Evolutionary conservation across 2,888 invertebrate genomes (phyloP).

Genomic region (Hydrotaea cyrtoneurina): DNA sequence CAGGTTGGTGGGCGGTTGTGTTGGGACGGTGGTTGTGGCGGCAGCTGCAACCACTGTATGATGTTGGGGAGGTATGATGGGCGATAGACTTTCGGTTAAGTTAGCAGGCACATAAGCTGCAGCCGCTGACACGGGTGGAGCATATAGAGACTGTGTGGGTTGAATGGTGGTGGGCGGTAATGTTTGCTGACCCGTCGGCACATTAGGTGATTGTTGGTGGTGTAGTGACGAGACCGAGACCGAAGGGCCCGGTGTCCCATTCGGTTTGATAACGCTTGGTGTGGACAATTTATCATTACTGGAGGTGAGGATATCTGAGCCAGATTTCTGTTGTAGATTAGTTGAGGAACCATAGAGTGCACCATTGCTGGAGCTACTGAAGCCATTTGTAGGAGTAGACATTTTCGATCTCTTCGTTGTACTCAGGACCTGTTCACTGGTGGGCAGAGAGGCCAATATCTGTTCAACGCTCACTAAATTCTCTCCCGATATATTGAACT

Average conservation of each 20-base stretch:
- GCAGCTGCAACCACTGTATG: constrained; percentile 51
- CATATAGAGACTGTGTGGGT: constrained; percentile 52
- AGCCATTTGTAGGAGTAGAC: constrained; percentile 48
- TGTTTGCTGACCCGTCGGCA: constrained; percentile 34
- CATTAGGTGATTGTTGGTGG: constrained; percentile 45
- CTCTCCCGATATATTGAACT: constrained; percentile 94
- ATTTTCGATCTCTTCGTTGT: constrained; percentile 86
- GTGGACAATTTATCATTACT: constrained; percentile 48
- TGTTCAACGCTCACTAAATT: constrained; percentile 93
- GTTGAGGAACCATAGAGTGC: constrained; percentile 64
- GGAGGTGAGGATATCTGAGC: constrained; percentile 58
- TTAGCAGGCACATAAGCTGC: constrained; percentile 79
- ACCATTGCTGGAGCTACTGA: constrained; percentile 50
- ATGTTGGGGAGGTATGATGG: constrained; percentile 79
- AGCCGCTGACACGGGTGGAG: constrained; percentile 15
- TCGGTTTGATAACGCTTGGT: constrained; percentile 59
- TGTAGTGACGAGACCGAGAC: constrained; percentile 34
- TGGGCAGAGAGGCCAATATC: constrained; percentile 91
- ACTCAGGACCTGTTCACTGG: constrained; percentile 91
- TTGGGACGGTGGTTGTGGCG: constrained; percentile 48
- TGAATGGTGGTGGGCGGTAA: constrained; percentile 45
- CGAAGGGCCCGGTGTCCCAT: constrained; percentile 36
- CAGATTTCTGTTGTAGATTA: constrained; percentile 61
- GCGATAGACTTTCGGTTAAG: constrained; percentile 75
- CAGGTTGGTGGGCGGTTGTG: constrained; percentile 56